Conservation (phyloP, 2,797 vertebrate genomes). For the Sitta carolinensis region DNA sequence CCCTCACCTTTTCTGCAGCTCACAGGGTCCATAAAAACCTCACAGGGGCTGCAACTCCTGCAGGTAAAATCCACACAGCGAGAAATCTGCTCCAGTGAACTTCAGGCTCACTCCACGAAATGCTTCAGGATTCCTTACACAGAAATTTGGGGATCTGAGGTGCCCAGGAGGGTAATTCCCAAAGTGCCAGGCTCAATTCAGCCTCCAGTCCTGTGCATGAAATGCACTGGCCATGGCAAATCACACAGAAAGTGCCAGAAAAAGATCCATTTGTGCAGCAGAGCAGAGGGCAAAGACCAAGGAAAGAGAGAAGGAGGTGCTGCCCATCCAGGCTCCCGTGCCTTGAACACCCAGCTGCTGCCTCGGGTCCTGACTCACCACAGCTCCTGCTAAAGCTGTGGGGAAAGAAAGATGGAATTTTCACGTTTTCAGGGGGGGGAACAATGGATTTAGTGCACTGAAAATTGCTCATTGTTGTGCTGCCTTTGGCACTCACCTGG, state of each 20-base stretch:
- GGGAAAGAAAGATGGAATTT: not conserved
- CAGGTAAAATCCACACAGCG: not conserved
- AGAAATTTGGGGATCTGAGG: not conserved
- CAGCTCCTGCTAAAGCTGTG: not conserved
- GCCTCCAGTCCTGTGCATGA: not conserved
- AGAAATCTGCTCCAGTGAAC: not conserved
- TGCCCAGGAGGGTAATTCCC: not conserved
- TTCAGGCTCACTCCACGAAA: not conserved
- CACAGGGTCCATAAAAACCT: not conserved
- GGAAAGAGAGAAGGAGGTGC: fast-evolving
- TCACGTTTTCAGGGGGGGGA: not conserved
- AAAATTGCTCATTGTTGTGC: not conserved
- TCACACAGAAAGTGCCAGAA: not conserved
- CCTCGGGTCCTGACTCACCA: not conserved
- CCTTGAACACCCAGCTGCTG: not conserved
- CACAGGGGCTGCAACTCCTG: not conserved
- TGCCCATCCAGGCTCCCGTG: not conserved
- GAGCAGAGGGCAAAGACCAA: not conserved
- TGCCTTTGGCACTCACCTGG: not conserved
- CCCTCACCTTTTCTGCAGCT: not conserved
- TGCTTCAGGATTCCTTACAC: not conserved
- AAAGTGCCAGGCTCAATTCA: not conserved
- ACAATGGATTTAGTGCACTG: not conserved
- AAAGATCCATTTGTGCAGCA: not conserved
- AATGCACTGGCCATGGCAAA: not conserved